Conservation (phyloP, 2,797 vertebrate species). For the Anguilla obscura region DNA sequence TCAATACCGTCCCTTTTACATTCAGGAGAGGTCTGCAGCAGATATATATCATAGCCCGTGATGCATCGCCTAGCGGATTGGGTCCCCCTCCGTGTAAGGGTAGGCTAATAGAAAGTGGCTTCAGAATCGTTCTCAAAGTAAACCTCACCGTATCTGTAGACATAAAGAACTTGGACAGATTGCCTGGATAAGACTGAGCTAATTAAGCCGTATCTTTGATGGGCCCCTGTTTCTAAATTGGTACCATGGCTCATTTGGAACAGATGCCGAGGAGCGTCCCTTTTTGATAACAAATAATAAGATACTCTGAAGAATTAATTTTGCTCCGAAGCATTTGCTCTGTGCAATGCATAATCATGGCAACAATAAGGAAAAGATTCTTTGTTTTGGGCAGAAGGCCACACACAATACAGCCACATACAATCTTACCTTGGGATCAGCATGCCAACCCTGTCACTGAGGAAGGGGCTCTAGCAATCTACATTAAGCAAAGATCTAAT, state of each 20-base stretch:
- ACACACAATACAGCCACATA: not conserved
- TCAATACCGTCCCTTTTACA: slow-evolving; percentile 54
- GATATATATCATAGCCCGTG: slow-evolving; percentile 17
- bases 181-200: not conserved
- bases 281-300: not conserved
- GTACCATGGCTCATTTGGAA: not conserved
- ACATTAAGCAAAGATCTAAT: not conserved
- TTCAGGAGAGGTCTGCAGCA: slow-evolving; percentile 46
- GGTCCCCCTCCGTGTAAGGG: not conserved
- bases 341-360: not conserved
- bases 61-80: not conserved
- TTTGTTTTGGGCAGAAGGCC: not conserved
- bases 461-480: not conserved
- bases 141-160: not conserved
- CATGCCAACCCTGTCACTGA: not conserved
- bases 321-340: not conserved
- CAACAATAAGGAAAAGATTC: not conserved
- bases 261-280: not conserved
- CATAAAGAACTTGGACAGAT: not conserved
- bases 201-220: not conserved
- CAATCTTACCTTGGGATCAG: not conserved
- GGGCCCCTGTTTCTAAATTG: not conserved
- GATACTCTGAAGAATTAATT: not conserved
- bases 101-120: not conserved
- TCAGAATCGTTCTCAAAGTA: not conserved